Evolutionary conservation across 1,140 invertebrate genomes (phyloP), one percentile per base, ranked within the genome.

Genomic region (Coptotermes formosanus): DNA sequence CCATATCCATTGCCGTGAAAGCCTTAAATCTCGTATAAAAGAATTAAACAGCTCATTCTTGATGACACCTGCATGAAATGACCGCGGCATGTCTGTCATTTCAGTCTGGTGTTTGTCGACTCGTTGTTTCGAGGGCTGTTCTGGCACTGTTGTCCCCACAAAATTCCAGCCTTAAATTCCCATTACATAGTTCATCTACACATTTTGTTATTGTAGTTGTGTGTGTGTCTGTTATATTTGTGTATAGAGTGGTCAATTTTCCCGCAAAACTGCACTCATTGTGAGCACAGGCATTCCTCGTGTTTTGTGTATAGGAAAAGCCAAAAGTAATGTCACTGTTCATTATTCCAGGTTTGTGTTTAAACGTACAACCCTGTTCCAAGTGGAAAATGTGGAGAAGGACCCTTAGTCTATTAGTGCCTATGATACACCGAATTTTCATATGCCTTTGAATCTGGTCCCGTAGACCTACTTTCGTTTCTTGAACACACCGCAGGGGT

Each of bases 211-310:
- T 75, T 75, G 64, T 75, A 75, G 64, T 30, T 75, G 8, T 75
- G 64, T 75, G 64, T 69, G n/a, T 75, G 64, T 30, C 64, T 25
- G 64, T 75, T 30, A 75, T 75, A 75, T 75, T 75, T 75, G 64
- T 75, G 64, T 75, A 75, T 75, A 30, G 64, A 75, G 64, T 75
- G 64, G 64, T 75, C n/a, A 75, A 30, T 75, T 75, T 75, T 75
- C 64, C 64, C 64, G 64, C 64, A 75, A 75, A 75, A 75, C 64
- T 75, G 64, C 64, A 75, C 64, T 75, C 64, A 30, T 75, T 75
- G 64, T 30, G 64, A 11, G 64, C n/a, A 75, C 64, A 75, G 64
- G 64, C 64, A 75, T 75, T 75, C 64, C 64, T 75, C 64, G 4
- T 30, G 25, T 75, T 75, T 75, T n/a, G 25, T n/a, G 25, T 75